Base-by-base conservation (phyloP, 2,888 invertebrate species). In the Hofmannophila pseudospretella region DNA sequence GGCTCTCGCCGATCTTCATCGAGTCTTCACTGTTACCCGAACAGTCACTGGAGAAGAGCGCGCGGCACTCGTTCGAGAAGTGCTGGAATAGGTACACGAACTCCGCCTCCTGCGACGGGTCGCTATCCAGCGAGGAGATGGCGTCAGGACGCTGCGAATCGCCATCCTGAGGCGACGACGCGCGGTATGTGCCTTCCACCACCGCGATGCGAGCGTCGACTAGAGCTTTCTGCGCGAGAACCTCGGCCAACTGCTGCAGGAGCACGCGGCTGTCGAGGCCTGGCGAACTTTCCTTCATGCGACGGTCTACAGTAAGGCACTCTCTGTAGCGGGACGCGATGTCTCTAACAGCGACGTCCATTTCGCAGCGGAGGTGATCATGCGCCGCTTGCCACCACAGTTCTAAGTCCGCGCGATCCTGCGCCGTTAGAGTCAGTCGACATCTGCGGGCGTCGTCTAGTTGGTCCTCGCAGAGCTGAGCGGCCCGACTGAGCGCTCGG, bases 151-250 rank as follows among this genome's bases (percentile, higher is more conserved):
- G 68, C 32, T 45, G 53, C 34, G 54, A 46, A 19, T 41, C 41
- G 44, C 59, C 45, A 54, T 52, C 57, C 44, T 63, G 38, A 45
- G 58, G 54, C 43, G 58, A 54, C 14, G 66, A 64, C 33, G 85
- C 84, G 45, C 75, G 70, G 54, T 86, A 84, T 34, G 89, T 89
- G 39, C 90, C 90, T 50, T 89, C 90, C 32, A 93, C 81, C 33
- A 93, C 91, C 32, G 90, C 88, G 52, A 94, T 91, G 55, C 93
- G 89, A 36, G 94, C 93, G 75, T 94, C 93, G 36, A 94, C 90
- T 40, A 94, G 77, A 26, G 93, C 92, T 67, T 93, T 93, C 53
- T 93, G 93, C 19, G 93, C 92, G 32, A 92, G 84, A 36, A 93
- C 88, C 58, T 93, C 93, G 8, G 92, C 91, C 57, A 92, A 92